These are phyloP conservation scores for Punctoribates punctum DNA, from an alignment of 2,888 invertebrate genomes.

Conservation along the genomic window DNA sequence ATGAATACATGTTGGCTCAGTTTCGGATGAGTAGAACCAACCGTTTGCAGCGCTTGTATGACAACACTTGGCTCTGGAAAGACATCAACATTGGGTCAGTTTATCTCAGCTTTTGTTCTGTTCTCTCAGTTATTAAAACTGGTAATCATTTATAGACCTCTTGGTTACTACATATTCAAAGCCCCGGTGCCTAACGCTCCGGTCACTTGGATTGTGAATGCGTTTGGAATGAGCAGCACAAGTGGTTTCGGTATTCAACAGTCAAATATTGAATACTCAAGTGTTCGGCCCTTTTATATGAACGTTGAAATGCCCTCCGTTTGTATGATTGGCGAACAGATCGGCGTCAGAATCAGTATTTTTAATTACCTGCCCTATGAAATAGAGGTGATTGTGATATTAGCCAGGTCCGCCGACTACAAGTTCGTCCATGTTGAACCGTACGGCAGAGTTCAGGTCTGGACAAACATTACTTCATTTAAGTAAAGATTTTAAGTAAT, in stretches of 20 bases:
- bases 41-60: slow-evolving; percentile 81
- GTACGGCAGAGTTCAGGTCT: slow-evolving; percentile 69
- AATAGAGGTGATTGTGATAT: slow-evolving; percentile 67
- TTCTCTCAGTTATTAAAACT: not conserved
- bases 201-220: slow-evolving; percentile 88
- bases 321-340: slow-evolving; percentile 85
- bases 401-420: slow-evolving; percentile 77
- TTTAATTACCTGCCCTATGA: slow-evolving; percentile 87
- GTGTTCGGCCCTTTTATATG: slow-evolving; percentile 88
- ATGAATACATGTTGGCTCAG: slow-evolving; percentile 43
- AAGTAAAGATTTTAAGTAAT: not conserved
- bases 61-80: slow-evolving; percentile 92
- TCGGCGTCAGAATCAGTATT: slow-evolving; percentile 84
- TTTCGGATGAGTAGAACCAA: slow-evolving; percentile 64
- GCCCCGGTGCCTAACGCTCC: slow-evolving; percentile 77
- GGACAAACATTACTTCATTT: not conserved
- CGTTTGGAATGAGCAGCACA: slow-evolving; percentile 81
- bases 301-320: slow-evolving; percentile 83
- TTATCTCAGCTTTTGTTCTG: not conserved
- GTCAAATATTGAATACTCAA: slow-evolving; percentile 76
- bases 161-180: slow-evolving; percentile 81
- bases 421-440: slow-evolving; percentile 71
- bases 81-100: slow-evolving; percentile 73
- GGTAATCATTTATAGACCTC: slow-evolving; percentile 58
- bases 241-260: slow-evolving; percentile 81